Percentiles rank a stretch among this genome's conserved stretches.
Conservation (phyloP, 2,113 vertebrate species). For the Porphyrio hochstetteri region DNA sequence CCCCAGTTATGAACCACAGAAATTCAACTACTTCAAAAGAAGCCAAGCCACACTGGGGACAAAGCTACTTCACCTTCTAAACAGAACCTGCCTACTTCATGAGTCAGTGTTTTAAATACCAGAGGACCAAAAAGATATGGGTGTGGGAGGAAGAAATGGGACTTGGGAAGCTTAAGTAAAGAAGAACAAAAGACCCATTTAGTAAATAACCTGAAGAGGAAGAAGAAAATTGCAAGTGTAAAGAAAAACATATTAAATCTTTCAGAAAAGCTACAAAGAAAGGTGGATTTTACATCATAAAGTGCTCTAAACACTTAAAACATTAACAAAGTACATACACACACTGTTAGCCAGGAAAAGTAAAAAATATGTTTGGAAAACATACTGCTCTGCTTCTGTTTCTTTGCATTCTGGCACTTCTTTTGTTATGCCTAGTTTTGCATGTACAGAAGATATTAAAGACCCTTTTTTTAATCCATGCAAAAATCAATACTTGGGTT, state of each 20-base stretch:
- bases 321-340: not conserved
- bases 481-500: not conserved
- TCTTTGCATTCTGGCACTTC: not conserved
- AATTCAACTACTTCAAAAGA: not conserved
- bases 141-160: constrained; percentile 45
- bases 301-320: not conserved
- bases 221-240: constrained; percentile 6
- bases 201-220: constrained; percentile 6
- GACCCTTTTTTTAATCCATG: not conserved
- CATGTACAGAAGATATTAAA: not conserved
- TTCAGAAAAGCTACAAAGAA: not conserved
- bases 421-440: not conserved
- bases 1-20: not conserved
- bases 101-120: constrained; percentile 45
- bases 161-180: not conserved
- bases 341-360: not conserved
- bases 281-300: not conserved
- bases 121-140: constrained; percentile 44
- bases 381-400: not conserved
- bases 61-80: constrained; percentile 4
- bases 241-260: not conserved
- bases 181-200: constrained; percentile 31
- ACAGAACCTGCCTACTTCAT: not conserved
- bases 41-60: not conserved
- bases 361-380: not conserved